phyloP scores from a whole-genome alignment of 2,113 vertebrate species.

The Leptobrachium ailaonicum region DNA sequence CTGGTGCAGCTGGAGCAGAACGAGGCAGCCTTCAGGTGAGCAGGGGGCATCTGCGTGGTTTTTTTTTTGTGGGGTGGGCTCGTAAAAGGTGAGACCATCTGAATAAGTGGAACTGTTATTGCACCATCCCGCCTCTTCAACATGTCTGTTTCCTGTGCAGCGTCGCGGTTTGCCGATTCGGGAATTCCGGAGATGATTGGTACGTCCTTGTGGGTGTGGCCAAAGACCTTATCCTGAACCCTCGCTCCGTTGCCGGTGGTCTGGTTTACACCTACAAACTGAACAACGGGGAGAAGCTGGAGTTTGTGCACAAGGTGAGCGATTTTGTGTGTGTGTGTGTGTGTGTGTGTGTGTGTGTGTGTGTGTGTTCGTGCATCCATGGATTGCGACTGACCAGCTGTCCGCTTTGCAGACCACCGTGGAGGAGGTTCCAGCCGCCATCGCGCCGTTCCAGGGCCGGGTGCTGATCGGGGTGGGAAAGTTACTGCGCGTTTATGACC shows the following conservation, averaged over 20 bases:
- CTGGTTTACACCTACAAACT: conserved; percentile 97
- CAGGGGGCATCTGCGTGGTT: background rate
- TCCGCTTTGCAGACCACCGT: conserved; percentile 80
- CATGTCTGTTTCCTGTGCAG: conserved; percentile 59
- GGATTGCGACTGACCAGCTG: background rate
- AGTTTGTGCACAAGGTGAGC: conserved; percentile 94
- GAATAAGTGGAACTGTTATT: no score
- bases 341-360: no score
- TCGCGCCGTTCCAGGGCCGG: conserved; percentile 92
- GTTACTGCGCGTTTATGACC: conserved; percentile 90
- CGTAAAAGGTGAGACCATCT: no score
- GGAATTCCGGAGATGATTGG: conserved; percentile 91
- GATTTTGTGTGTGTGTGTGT: no score
- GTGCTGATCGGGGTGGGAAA: conserved; percentile 92
- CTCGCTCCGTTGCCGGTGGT: conserved; percentile 86
- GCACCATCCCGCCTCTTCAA: background rate
- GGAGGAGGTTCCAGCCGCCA: conserved; percentile 93
- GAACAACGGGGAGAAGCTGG: conserved; percentile 87
- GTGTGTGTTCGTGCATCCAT: no score
- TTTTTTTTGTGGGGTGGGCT: background rate
- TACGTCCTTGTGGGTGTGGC: conserved; percentile 94
- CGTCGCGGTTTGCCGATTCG: conserved; percentile 89
- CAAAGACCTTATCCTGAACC: conserved; percentile 94
- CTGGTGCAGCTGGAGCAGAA: conserved; percentile 96
- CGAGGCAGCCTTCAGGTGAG: conserved; percentile 96